Percentiles rank a stretch among this genome's conserved stretches.
Conservation (phyloP, 2,113 vertebrate species). For the Siphamia tubifer region DNA sequence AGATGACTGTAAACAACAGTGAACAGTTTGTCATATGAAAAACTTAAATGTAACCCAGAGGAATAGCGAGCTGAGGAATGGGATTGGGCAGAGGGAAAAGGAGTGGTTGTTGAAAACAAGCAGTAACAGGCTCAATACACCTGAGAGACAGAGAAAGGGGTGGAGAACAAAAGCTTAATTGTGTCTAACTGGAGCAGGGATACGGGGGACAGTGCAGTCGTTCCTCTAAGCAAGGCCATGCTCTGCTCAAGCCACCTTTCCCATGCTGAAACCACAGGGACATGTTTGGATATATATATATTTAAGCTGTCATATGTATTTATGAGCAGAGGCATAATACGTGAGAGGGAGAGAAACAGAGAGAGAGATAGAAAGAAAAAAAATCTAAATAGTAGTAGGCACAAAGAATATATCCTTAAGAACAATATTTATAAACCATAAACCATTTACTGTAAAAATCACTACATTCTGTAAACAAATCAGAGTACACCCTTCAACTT, state of each 20-base stretch:
- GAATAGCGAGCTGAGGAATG: constrained; percentile 36
- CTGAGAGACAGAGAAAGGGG: constrained; percentile 11
- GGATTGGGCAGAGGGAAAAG: constrained; percentile 30
- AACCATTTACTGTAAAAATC: constrained; percentile 20
- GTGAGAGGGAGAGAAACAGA: constrained; percentile 45
- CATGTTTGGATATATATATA: constrained; percentile 27
- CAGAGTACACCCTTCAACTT: constrained; percentile 8
- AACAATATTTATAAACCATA: constrained; percentile 7
- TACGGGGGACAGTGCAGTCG: constrained; percentile 68
- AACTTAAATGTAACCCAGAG: constrained; percentile 56
- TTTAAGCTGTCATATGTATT: constrained; percentile 25
- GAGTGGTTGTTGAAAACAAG: constrained; percentile 53
- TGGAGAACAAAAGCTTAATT: constrained; percentile 41
- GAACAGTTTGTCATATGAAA: constrained; percentile 67
- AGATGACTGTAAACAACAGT: constrained; percentile 69
- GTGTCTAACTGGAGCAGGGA: constrained; percentile 57
- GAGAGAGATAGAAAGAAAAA: constrained; percentile 42
- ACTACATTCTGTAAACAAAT: neutral
- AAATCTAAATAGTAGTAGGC: constrained; percentile 1
- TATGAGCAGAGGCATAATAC: constrained; percentile 47
- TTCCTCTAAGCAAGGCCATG: constrained; percentile 80
- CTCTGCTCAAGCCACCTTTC: constrained; percentile 77
- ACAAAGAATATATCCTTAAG: constrained; percentile 21
- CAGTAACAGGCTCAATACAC: constrained; percentile 66
- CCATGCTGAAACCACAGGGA: constrained; percentile 80